Base-by-base conservation (phyloP, 2,113 vertebrate species). In the Datnioides undecimradiatus region DNA sequence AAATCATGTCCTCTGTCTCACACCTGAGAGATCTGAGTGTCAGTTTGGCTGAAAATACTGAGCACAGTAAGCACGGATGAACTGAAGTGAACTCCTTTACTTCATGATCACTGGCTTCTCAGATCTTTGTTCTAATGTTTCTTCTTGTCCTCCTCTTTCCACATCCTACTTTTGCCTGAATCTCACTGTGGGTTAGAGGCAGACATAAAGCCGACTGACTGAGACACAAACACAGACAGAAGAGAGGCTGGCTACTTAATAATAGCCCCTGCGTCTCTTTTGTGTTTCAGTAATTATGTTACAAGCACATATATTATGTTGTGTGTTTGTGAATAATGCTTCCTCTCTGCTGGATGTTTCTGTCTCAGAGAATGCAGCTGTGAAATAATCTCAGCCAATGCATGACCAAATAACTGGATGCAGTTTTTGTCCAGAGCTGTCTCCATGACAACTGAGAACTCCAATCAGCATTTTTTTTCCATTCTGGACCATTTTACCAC, bases 341-440 rank as follows among this genome's bases (percentile, higher is more conserved):
- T 49, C 25, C 16, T 74, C 45, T 40, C 45, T 31, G 59, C 25
- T 79, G 29, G 59, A 67, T 41, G 19, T 45, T n/a, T 73, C 33
- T 52, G 59, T 40, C 27, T 29, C 33, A 17, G n/a, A 60, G 59
- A 80, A 63, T 48, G 54, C 31, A 46, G 23, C 3, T 49, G 40
- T 41, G 25, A 36, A 48, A 36, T 57, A 57, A 82, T 55, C 49
- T 51, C 10, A 34, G 13, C 40, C 62, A 66, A 66, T 14, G 59
- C 78, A 52, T 36, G 59, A 64, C 59, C 71, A 33, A 41, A 75
- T 41, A 60, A n/a, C 19, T 7, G 16, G 63, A 41, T 27, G 23
- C 11, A 19, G 29, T 21, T 57, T 70, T 69, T 69, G 34, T 62
- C 69, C 52, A n/a, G 38, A 55, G 25, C 25, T 36, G 60, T 79